Evolutionary conservation across 2,888 invertebrate genomes (phyloP).

Genomic region (Drosophila nigritarsus): DNA sequence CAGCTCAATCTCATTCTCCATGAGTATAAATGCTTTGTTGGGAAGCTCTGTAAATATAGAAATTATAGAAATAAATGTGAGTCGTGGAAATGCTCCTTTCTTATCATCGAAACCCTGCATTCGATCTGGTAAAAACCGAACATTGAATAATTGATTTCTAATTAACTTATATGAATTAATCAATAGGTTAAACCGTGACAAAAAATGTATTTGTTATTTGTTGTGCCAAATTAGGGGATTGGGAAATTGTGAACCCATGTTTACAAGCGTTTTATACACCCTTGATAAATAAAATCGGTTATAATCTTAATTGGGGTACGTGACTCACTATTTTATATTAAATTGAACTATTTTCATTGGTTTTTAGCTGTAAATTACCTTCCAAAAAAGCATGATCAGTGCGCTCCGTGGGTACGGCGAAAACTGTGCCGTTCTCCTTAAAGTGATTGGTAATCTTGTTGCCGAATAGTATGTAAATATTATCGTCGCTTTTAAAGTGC

Average conservation of each 20-base stretch:
- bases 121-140: background rate
- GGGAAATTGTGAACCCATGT: no score
- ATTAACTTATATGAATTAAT: background rate
- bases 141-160: background rate
- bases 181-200: background rate
- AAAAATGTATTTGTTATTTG: background rate
- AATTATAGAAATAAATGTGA: background rate
- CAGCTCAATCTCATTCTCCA: constrained; percentile 83
- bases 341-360: background rate
- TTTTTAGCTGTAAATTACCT: constrained; percentile 58
- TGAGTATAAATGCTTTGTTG: constrained; percentile 80
- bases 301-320: background rate
- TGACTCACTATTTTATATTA: background rate
- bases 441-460: constrained; percentile 82
- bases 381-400: constrained; percentile 77
- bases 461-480: constrained; percentile 83
- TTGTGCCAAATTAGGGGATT: background rate
- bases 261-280: background rate
- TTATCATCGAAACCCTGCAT: background rate
- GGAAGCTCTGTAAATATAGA: constrained; percentile 79
- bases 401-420: constrained; percentile 83
- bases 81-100: background rate
- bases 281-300: background rate
- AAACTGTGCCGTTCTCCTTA: constrained; percentile 83
- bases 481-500: constrained; percentile 83